Base-by-base conservation (phyloP, 2,888 invertebrate species). In the Ichneumoninae sp. region DNA sequence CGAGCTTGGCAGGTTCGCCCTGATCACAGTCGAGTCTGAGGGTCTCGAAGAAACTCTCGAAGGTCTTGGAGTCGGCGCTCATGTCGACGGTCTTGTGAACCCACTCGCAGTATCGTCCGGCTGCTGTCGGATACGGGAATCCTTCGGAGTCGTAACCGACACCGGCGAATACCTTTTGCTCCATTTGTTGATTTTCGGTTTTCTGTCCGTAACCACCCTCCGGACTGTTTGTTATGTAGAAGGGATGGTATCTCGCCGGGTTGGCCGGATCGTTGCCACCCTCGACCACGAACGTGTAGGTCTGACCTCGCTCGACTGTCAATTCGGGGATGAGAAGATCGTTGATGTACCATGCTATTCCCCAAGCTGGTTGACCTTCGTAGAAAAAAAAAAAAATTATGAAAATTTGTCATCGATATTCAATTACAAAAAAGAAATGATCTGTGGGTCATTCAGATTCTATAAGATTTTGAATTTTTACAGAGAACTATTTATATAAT, bases 341-440 rank as follows among this genome's bases (percentile, higher is more conserved):
- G 94, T 98, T 98, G 91, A 98, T 96, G 94, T 98, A 98, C 98
- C 98, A 98, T 22, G 98, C 97, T 86, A 98, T 97, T 81, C 98
- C 98, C 97, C 98, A 98, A 0, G 97, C 97, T 6, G 97, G 96
- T 88, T 95, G 95, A 66, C 96, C 96, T 69, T n/a, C n/a, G 8
- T 8, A 19, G 52, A 47, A 22, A 63, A 36, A 4, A 47, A 63
- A 40, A 52, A 2, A 75, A 65, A 60, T 60, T 26, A 16, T 33
- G 7, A 63, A 33, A 63, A 33, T 1, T n/a, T 54, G n/a, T 2
- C 5, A 19, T 54, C 1, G 7, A 54, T 54, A 6, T 8, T 54
- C 8, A 8, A 54, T n/a, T 19, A 7, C 3, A 13, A 47, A 47
- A 47, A 16, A 47, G 3, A 47, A 16, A 47, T 47, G 3, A 47